Percentiles rank a stretch among this genome's conserved stretches.
Conservation (phyloP, 2,113 vertebrate genomes). For the Cryptomyrus ogoouensis region DNA sequence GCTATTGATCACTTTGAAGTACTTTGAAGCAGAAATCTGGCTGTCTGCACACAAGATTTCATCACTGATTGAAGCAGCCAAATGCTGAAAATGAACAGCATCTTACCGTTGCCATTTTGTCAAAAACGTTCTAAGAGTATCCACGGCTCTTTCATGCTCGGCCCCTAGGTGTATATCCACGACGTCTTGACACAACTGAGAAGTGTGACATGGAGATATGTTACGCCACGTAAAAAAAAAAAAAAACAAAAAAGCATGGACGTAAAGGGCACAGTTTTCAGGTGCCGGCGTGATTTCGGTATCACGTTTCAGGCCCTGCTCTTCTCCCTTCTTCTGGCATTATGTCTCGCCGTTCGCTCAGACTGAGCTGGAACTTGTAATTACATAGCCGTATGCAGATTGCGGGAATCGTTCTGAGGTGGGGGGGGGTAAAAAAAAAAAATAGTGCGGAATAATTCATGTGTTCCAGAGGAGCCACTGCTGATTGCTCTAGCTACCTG, state of each 20-base stretch:
- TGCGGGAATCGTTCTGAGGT: neutral
- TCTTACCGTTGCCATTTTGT: neutral
- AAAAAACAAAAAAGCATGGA: too few species aligned
- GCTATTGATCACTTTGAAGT: slow-evolving; percentile 26
- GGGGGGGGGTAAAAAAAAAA: neutral
- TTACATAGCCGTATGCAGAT: slow-evolving; percentile 43
- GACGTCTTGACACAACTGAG: neutral
- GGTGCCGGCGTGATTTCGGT: neutral
- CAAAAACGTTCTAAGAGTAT: neutral
- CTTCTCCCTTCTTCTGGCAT: neutral
- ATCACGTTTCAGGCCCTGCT: neutral
- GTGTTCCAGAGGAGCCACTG: slow-evolving; percentile 11
- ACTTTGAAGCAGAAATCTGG: neutral
- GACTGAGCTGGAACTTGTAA: slow-evolving; percentile 14
- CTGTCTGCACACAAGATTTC: neutral
- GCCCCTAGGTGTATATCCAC: neutral
- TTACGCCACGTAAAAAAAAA: neutral
- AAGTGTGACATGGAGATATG: neutral
- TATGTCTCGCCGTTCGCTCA: slow-evolving; percentile 15
- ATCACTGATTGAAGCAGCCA: slow-evolving; percentile 14
- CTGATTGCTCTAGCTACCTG: slow-evolving; percentile 42
- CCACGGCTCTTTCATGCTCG: neutral
- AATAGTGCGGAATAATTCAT: slow-evolving; percentile 45
- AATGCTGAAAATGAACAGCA: neutral
- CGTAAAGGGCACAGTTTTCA: neutral